Base-by-base conservation (phyloP, 2,888 invertebrate genomes). In the Eupsilia transversa region DNA sequence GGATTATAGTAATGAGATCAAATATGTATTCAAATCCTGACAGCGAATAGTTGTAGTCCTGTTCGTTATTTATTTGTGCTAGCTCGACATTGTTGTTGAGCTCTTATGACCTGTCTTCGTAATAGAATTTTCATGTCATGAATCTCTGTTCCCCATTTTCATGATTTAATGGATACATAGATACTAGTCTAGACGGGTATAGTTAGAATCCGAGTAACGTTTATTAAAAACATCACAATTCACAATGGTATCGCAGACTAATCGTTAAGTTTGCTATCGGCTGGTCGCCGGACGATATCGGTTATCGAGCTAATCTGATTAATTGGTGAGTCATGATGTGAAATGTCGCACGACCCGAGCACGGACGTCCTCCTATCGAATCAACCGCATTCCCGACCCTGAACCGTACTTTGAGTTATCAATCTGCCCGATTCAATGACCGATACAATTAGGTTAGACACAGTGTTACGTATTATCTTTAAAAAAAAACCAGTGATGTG, bases 241-340 rank as follows among this genome's bases (percentile, higher is more conserved):
- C 74, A 80, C 77, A 80, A 79, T 76, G 69, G 72, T 78, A 77
- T 83, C 74, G 83, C 27, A 87, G 79, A 86, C 84, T 83, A 89
- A 87, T 79, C 85, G 85, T 83, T 86, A 80, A 87, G 78, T 83
- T 66, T 41, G 76, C 61, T 89, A 91, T 90, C 89, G 89, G 88
- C 83, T 88, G 86, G 85, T 88, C 85, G 80, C 83, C 83, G 79
- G 80, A 82, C 90, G 93, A 93, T 94, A 94, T 89, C 88, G 75
- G 89, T 90, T 94, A 94, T 94, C 94, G 90, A 82, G 74, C 85
- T 93, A 94, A 95, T 95, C 94, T 91, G 93, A 94, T 94, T 95
- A 94, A 94, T 94, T 93, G 92, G 90, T 93, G 93, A 94, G 87
- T 94, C 94, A 93, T 82, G 82, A 88, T 84, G 85, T 88, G 84